A percentile compares a stretch with the other conserved stretches of the same genome.
These are phyloP conservation scores for Zingel zingel DNA, from an alignment of 2,113 vertebrate genomes.

Conservation along the genomic window DNA sequence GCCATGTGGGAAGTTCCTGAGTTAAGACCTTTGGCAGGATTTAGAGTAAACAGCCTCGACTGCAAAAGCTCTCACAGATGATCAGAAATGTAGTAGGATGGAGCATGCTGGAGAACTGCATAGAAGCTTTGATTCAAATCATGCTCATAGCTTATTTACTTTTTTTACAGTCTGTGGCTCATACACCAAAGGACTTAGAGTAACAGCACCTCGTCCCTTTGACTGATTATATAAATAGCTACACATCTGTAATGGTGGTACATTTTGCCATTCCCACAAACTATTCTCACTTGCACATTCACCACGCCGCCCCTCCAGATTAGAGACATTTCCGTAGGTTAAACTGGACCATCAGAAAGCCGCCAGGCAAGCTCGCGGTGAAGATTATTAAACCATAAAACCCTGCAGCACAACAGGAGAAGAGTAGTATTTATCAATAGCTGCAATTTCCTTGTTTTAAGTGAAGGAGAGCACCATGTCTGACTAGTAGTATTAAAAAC, in stretches of 20 bases:
- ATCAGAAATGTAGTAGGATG: constrained; percentile 42
- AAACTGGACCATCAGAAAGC: constrained; percentile 60
- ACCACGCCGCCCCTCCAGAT: constrained; percentile 7
- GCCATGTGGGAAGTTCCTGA: constrained; percentile 74
- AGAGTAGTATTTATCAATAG: constrained; percentile 78
- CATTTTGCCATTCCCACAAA: constrained; percentile 6
- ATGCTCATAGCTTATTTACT: background rate
- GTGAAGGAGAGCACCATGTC: constrained; percentile 86
- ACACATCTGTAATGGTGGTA: constrained; percentile 28
- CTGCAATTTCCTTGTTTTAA: constrained; percentile 86
- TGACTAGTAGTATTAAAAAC: constrained; percentile 76
- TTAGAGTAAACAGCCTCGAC: constrained; percentile 71
- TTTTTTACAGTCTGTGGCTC: background rate
- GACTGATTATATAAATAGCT: constrained; percentile 32
- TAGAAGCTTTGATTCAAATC: constrained; percentile 46
- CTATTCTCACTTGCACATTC: constrained; percentile 65
- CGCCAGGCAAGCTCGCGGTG: constrained; percentile 55
- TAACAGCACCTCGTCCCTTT: constrained; percentile 44
- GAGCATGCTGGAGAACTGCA: constrained; percentile 47
- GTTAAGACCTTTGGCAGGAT: constrained; percentile 79
- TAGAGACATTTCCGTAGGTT: constrained; percentile 27
- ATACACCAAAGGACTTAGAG: constrained; percentile 43
- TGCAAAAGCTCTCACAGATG: constrained; percentile 40
- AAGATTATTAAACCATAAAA: constrained; percentile 65
- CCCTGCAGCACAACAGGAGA: constrained; percentile 70